Evolutionary conservation across 2,113 vertebrate genomes (phyloP).

Genomic region (Sturnira hondurensis): DNA sequence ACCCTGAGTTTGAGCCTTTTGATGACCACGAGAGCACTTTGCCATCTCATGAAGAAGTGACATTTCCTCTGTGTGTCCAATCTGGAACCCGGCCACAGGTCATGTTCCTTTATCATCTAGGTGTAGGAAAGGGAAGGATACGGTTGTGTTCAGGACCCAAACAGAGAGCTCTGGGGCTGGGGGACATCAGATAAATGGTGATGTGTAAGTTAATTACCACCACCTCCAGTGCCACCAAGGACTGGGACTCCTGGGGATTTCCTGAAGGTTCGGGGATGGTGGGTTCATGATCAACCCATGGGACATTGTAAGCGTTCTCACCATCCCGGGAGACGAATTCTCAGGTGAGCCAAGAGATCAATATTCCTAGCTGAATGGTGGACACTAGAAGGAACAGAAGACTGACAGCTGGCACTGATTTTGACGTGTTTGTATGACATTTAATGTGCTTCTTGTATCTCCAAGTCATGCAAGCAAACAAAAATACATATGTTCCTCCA

Average conservation of each 20-base stretch:
- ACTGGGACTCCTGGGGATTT: background rate
- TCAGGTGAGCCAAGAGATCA: background rate
- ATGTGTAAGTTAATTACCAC: background rate
- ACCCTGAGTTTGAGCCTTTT: background rate
- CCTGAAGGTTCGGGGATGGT: background rate
- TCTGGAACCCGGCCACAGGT: background rate
- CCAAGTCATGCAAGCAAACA: background rate
- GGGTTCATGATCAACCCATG: background rate
- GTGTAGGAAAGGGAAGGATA: background rate
- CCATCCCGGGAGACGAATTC: background rate
- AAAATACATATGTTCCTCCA: background rate
- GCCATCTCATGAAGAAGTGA: background rate
- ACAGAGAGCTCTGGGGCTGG: background rate
- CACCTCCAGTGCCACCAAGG: background rate
- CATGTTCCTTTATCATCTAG: background rate
- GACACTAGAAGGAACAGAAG: background rate
- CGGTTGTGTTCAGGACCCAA: background rate
- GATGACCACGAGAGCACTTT: background rate
- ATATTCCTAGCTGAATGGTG: background rate
- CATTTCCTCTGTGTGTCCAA: background rate
- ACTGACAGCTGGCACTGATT: background rate
- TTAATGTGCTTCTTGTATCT: background rate
- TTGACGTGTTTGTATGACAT: background rate
- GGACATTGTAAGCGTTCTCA: background rate
- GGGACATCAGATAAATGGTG: background rate